phyloP scores from a whole-genome alignment of 2,113 vertebrate species.

The Salvator merianae region DNA sequence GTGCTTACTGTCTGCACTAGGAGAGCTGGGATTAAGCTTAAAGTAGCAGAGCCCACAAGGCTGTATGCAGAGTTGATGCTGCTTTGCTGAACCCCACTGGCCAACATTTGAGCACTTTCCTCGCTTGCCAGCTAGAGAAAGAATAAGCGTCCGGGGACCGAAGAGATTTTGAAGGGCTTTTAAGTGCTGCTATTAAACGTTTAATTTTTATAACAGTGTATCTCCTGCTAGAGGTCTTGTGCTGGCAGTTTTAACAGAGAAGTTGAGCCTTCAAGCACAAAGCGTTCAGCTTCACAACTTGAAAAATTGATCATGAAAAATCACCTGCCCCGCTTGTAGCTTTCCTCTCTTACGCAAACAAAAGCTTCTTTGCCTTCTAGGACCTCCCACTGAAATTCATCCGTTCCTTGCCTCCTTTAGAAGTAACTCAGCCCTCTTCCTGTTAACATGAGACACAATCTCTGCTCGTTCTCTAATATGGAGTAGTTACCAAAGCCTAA shows the following conservation, averaged over 20 bases:
- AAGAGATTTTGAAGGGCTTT: not conserved
- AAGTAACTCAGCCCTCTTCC: not conserved
- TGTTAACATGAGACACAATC: not conserved
- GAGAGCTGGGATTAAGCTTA: conserved; percentile 16
- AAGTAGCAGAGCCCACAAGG: not conserved
- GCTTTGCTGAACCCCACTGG: conserved; percentile 4
- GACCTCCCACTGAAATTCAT: not conserved
- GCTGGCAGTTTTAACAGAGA: conserved; percentile 8
- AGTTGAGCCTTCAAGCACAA: not conserved
- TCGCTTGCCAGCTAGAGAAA: not conserved
- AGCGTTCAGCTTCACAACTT: not conserved
- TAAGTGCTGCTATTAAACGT: not conserved
- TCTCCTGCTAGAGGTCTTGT: not conserved
- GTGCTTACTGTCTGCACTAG: not conserved
- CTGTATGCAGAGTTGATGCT: not conserved
- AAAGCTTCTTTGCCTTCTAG: not conserved
- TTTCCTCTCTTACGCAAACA: not conserved
- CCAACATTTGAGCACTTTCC: not conserved
- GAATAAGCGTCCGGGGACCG: not conserved
- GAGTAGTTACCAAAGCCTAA: not conserved
- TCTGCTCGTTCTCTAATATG: not conserved
- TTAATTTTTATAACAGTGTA: not conserved
- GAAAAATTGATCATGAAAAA: not conserved
- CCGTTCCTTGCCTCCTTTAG: not conserved
- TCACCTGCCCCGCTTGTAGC: not conserved